Evolutionary conservation across 2,113 vertebrate species (phyloP).

Genomic region (Malaclemys terrapin): DNA sequence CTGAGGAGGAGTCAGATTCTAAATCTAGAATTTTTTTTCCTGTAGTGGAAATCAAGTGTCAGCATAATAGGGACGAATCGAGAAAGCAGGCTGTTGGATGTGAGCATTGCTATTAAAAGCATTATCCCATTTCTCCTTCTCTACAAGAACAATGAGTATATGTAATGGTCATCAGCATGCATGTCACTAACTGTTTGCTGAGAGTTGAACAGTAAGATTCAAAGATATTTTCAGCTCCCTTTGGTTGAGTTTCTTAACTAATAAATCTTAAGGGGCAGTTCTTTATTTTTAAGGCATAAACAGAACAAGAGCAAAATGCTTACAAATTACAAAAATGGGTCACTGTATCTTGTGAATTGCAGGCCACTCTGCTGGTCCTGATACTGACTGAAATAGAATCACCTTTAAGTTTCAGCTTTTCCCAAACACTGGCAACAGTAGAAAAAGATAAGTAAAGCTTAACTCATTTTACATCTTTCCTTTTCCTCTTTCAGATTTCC

Average conservation of each 20-base stretch:
- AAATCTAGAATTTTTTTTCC: slow-evolving; percentile 14
- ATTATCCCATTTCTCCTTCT: neutral
- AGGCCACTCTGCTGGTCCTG: slow-evolving; percentile 45
- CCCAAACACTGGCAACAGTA: slow-evolving; percentile 8
- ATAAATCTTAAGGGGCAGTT: slow-evolving; percentile 49
- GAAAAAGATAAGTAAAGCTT: slow-evolving; percentile 34
- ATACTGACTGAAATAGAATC: slow-evolving; percentile 60
- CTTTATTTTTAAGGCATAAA: slow-evolving; percentile 64
- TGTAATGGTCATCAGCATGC: slow-evolving; percentile 14
- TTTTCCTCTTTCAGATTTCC: neutral
- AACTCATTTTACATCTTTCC: neutral
- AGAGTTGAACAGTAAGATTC: slow-evolving; percentile 47
- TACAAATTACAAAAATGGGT: slow-evolving; percentile 73
- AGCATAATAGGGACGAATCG: neutral
- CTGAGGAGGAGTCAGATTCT: slow-evolving; percentile 31
- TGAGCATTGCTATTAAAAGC: slow-evolving; percentile 8
- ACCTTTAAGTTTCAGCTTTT: slow-evolving; percentile 56
- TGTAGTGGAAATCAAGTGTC: slow-evolving; percentile 40
- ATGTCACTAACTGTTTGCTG: slow-evolving; percentile 10
- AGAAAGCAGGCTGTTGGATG: slow-evolving; percentile 18
- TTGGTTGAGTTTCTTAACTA: slow-evolving; percentile 46
- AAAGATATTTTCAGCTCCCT: slow-evolving; percentile 49
- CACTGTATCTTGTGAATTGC: slow-evolving; percentile 67
- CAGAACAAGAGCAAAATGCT: slow-evolving; percentile 68
- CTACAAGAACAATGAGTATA: slow-evolving; percentile 36